Evolutionary conservation across 1,140 invertebrate genomes (phyloP).

Genomic region (Limonius californicus): DNA sequence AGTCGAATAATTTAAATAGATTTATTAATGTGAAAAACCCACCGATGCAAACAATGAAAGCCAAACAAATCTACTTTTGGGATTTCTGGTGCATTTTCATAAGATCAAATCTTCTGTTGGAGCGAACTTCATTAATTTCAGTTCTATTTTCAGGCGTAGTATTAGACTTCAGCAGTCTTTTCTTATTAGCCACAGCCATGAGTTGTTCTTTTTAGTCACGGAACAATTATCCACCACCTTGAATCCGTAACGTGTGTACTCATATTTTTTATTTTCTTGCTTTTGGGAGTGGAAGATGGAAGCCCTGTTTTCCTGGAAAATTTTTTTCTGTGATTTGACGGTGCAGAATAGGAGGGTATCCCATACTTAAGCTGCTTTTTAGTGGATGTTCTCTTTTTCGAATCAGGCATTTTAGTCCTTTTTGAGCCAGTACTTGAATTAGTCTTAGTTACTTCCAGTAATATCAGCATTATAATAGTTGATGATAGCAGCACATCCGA

Average conservation of each 20-base stretch:
- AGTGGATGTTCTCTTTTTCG: not conserved
- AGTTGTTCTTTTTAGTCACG: not conserved
- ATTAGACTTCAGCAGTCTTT: not conserved
- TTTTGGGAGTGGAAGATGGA: not conserved
- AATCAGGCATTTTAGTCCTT: not conserved
- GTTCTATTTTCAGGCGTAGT: not conserved
- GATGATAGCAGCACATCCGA: too few species aligned
- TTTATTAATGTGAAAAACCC: too few species aligned
- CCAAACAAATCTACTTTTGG: not conserved
- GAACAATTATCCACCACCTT: not conserved
- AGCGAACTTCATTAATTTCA: slow-evolving; percentile 9
- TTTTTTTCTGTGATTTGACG: not conserved
- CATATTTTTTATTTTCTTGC: not conserved
- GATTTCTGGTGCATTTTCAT: slow-evolving; percentile 7
- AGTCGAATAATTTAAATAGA: too few species aligned
- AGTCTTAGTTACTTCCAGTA: too few species aligned
- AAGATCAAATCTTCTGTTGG: slow-evolving; percentile 11
- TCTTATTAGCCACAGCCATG: not conserved
- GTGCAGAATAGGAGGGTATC: not conserved
- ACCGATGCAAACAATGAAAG: too few species aligned
- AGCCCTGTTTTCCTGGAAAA: too few species aligned
- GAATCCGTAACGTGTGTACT: not conserved
- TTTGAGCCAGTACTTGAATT: too few species aligned
- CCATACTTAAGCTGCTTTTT: not conserved
- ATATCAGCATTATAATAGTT: too few species aligned